phyloP scores from a whole-genome alignment of 2,888 invertebrate genomes.

The Aphodius granarius region DNA sequence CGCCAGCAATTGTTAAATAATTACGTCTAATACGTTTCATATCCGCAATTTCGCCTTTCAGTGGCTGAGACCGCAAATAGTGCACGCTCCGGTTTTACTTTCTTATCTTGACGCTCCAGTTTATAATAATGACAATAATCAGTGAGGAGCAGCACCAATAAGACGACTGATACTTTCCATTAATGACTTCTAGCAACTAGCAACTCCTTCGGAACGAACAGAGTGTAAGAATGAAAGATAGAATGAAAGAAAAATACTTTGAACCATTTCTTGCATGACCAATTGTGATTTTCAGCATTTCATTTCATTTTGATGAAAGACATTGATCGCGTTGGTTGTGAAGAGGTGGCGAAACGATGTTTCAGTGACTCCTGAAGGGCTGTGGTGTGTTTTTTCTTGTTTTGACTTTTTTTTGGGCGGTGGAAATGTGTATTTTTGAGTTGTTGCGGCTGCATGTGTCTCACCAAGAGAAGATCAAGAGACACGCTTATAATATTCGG shows the following conservation, averaged over 20 bases:
- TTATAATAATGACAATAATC: neutral
- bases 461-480: conserved; percentile 50
- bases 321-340: neutral
- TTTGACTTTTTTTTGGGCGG: neutral
- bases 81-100: conserved; percentile 16
- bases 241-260: neutral
- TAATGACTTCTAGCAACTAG: conserved; percentile 18
- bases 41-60: neutral
- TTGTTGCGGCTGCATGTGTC: conserved; percentile 60
- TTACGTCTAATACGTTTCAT: neutral
- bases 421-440: conserved; percentile 61
- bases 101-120: conserved; percentile 17
- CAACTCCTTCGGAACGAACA: neutral
- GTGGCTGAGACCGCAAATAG: neutral
- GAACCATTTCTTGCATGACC: conserved; percentile 37
- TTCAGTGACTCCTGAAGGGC: neutral
- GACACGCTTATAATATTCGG: conserved; percentile 19
- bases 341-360: neutral
- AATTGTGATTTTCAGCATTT: conserved; percentile 28
- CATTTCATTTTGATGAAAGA: neutral
- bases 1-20: neutral
- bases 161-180: conserved; percentile 30
- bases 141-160: neutral
- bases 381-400: neutral
- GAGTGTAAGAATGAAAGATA: conserved; percentile 1